phyloP scores from a whole-genome alignment of 2,113 vertebrate species.

The Fukomys damarensis region DNA sequence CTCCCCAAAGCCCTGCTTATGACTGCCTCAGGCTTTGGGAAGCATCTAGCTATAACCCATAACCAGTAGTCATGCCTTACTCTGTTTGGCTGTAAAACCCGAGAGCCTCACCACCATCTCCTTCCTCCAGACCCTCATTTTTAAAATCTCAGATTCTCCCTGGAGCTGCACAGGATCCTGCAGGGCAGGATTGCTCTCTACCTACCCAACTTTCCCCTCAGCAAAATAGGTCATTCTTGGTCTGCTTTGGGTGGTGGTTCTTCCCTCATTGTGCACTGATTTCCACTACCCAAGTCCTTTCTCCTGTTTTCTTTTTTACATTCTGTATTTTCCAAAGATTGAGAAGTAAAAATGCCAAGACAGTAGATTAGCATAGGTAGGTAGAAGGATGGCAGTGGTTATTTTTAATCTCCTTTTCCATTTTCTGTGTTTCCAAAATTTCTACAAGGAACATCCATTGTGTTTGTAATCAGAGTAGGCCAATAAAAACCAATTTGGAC shows the following conservation, averaged over 20 bases:
- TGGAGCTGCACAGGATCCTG: background rate
- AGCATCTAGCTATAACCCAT: background rate
- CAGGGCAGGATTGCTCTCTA: background rate
- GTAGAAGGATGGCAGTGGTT: background rate
- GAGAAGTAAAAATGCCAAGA: background rate
- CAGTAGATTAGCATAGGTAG: background rate
- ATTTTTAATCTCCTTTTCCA: background rate
- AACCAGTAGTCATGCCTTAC: background rate
- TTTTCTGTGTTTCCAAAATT: conserved; percentile 26
- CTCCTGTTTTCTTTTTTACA: background rate
- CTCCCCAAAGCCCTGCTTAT: background rate
- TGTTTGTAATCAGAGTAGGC: background rate
- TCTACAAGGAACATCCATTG: background rate
- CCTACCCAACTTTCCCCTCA: too few species aligned
- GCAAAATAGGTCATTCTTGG: background rate
- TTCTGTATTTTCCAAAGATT: background rate
- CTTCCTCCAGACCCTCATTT: background rate
- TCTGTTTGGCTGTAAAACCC: background rate
- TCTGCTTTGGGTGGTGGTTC: background rate
- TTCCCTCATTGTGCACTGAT: background rate
- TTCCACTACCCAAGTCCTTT: background rate
- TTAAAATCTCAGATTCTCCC: background rate
- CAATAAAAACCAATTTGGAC: background rate
- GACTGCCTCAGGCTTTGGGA: background rate
- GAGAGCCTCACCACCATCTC: background rate